These are phyloP conservation scores for Electrophaes corylata DNA, from an alignment of 2,888 invertebrate species.

Conservation along the genomic window DNA sequence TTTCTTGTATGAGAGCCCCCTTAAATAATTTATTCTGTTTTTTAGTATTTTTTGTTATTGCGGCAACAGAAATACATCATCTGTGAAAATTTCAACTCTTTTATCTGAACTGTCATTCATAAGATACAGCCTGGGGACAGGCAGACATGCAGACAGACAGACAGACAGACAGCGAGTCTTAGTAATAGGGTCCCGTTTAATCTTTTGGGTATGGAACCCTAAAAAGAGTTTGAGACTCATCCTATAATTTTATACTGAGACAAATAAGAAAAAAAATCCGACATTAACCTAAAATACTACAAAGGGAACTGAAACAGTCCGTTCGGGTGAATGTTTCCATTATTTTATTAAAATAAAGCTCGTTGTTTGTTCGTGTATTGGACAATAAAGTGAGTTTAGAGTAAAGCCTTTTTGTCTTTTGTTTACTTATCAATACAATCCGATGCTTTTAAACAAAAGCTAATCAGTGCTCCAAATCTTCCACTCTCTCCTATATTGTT, in stretches of 20 bases:
- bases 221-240: not conserved
- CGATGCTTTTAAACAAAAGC: conserved; percentile 12
- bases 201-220: no score
- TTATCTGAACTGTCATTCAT: no score
- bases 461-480: conserved; percentile 16
- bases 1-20: no score
- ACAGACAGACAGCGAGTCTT: no score
- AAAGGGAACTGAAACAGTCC: not conserved
- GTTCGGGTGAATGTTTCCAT: not conserved
- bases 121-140: no score
- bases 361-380: not conserved
- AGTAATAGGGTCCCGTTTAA: no score
- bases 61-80: no score
- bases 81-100: no score
- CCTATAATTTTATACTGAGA: conserved; percentile 3
- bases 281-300: not conserved
- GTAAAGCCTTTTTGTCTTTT: conserved; percentile 3
- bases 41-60: no score
- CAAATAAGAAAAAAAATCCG: not conserved
- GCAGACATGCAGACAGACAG: no score
- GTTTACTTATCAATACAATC: conserved; percentile 19
- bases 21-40: no score
- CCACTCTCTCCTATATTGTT: conserved; percentile 1
- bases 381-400: conserved; percentile 9
- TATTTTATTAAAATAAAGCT: not conserved